phyloP scores from a whole-genome alignment of 2,797 vertebrate genomes.

The Sebastes iracundus region DNA sequence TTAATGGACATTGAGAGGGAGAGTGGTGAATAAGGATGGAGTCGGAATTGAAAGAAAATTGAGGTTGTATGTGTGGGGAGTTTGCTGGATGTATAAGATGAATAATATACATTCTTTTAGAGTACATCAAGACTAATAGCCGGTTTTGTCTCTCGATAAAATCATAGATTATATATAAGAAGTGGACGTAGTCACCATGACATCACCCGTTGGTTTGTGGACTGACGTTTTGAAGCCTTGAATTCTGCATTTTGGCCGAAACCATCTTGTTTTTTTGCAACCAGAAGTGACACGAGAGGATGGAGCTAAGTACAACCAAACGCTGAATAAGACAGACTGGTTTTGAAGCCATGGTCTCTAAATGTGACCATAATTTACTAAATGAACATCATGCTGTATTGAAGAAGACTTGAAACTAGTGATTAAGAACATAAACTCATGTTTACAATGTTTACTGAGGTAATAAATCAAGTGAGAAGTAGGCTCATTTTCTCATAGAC shows the following conservation, averaged over 20 bases:
- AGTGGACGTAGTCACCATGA: not conserved
- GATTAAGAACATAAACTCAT: no score
- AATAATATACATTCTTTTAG: not conserved
- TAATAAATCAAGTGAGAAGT: not conserved
- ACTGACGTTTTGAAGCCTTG: not conserved
- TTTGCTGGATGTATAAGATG: not conserved
- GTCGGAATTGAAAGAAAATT: not conserved
- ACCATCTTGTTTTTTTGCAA: accelerated
- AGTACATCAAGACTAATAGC: not conserved
- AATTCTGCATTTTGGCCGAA: accelerated
- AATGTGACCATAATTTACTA: no score
- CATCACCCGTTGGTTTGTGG: not conserved
- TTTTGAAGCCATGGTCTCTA: no score
- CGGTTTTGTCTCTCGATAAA: not conserved
- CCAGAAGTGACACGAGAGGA: no score
- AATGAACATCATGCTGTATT: no score
- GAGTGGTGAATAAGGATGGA: constrained; percentile 17
- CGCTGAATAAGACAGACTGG: no score
- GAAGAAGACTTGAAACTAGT: no score
- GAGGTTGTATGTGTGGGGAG: not conserved
- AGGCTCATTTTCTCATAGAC: not conserved
- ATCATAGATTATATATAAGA: not conserved
- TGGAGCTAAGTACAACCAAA: no score
- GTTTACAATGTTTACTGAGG: no score
- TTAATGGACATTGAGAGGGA: constrained; percentile 56